Evolutionary conservation across 2,113 vertebrate species (phyloP), one percentile per base, ranked within the genome.

Genomic region (Dissostichus mawsoni): DNA sequence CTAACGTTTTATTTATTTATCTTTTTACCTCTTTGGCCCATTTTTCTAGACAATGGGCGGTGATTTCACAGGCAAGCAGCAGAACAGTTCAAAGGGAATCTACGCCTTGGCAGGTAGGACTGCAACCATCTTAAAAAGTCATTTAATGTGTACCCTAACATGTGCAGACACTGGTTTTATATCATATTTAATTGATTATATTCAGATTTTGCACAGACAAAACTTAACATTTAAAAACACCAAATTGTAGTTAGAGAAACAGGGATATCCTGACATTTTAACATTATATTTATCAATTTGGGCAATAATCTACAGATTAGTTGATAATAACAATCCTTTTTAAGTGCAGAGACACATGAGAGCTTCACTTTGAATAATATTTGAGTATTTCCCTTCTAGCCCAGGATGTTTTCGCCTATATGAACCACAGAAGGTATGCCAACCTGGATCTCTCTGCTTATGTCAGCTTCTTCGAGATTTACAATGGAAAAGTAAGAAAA

Each of bases 381-480:
- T 29, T 5, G 5, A 58, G 17, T 80, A 82, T 25, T 68, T 83
- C 71, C 76, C 44, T 81, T 69, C 20, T 72, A 99, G 98, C 98
- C 65, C 96, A 94, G 45, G 98, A 99, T 70, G 97, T 99, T 77
- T 99, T 99, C 82, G 56, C 95, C 8, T 92, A 97, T 53, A 93
- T 96, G 81, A 95, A 89, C 72, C 96, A 99, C 80, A 93, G 95
- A 74, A 94, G 83, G 13, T 97, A 96, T 84, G 84, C 81, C 44
- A 91, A 71, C 67, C 86, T 94, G 84, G 92, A 95, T 75, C 92
- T 99, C 25, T 94, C 95, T 76, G 94, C 96, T 44, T 97, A 95
- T 44, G 97, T 98, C 75, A 97, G 97, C 20, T 99, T 99, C 93
- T 99, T 99, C 89, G 98, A 99, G 92, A 99, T 99, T 92, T 99